Evolutionary conservation across 2,797 vertebrate species (phyloP).

Genomic region (Lophotriccus pileatus): DNA sequence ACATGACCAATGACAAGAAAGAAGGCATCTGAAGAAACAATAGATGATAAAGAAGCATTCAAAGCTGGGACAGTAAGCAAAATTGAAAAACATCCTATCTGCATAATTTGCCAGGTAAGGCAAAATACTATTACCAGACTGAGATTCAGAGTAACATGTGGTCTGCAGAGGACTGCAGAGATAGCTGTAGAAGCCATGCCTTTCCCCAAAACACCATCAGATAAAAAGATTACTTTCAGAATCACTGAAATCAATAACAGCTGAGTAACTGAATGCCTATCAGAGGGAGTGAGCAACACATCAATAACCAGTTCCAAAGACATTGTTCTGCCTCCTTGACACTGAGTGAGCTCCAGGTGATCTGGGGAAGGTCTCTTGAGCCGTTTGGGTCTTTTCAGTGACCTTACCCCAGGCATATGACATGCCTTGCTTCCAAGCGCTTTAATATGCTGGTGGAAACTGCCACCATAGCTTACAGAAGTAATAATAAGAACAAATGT

Average conservation of each 20-base stretch:
- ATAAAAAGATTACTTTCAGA: background rate
- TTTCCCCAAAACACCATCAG: background rate
- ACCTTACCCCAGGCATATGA: background rate
- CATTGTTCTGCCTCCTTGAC: background rate
- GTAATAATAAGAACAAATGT: background rate
- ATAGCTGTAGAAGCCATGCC: background rate
- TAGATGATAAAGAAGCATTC: background rate
- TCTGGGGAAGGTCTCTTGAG: background rate
- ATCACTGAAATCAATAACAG: background rate
- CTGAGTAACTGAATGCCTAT: background rate
- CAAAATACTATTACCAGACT: background rate
- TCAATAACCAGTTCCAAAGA: background rate
- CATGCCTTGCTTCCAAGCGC: accelerated
- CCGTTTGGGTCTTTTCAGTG: background rate
- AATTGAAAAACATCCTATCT: background rate
- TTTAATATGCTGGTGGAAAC: background rate
- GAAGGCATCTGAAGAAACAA: background rate
- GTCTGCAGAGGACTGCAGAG: background rate
- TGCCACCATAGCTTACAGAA: background rate
- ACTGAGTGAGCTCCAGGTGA: background rate
- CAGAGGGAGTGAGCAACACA: background rate
- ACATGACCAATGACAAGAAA: background rate
- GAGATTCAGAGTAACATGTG: background rate
- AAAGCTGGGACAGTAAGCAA: background rate
- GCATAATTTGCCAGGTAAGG: background rate